Evolutionary conservation across 64 coral and sea anemone species (phyloP).

Genomic region (Catalaphyllia jardinei): DNA sequence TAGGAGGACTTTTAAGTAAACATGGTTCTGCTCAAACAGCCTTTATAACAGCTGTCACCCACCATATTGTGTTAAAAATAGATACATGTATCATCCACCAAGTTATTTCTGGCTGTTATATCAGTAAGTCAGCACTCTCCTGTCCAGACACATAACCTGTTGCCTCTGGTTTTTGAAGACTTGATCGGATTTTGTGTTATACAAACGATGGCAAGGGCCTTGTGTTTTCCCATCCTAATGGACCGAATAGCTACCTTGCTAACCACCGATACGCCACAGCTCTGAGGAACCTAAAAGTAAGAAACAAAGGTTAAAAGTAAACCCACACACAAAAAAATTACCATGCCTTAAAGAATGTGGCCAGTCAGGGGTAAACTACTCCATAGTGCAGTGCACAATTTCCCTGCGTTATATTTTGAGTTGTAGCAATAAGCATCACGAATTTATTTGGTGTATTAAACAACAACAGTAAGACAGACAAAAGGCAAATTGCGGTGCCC

Average conservation of each 20-base stretch:
- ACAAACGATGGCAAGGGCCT: slow-evolving; percentile 20
- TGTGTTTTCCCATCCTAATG: neutral
- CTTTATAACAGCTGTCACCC: no score
- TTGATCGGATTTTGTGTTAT: slow-evolving; percentile 5
- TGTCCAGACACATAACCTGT: slow-evolving; percentile 11
- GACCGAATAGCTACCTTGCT: no score
- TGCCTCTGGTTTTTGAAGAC: neutral
- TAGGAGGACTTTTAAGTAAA: no score
- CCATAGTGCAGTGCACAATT: neutral
- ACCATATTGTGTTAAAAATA: no score
- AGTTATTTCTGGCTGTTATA: neutral
- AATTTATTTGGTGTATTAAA: slow-evolving; percentile 11
- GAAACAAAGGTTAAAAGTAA: neutral
- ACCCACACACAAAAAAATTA: no score
- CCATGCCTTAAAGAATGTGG: neutral
- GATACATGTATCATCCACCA: no score
- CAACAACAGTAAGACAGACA: neutral
- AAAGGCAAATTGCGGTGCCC: neutral
- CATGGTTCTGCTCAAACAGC: no score
- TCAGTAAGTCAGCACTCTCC: neutral
- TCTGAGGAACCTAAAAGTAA: slow-evolving; percentile 22
- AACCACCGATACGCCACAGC: slow-evolving; percentile 30
- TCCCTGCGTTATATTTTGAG: neutral
- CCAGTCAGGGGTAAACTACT: neutral
- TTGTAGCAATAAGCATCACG: neutral